Evolutionary conservation across 2,797 vertebrate species (phyloP), one percentile per base, ranked within the genome.

Genomic region (Thalassophryne amazonica): DNA sequence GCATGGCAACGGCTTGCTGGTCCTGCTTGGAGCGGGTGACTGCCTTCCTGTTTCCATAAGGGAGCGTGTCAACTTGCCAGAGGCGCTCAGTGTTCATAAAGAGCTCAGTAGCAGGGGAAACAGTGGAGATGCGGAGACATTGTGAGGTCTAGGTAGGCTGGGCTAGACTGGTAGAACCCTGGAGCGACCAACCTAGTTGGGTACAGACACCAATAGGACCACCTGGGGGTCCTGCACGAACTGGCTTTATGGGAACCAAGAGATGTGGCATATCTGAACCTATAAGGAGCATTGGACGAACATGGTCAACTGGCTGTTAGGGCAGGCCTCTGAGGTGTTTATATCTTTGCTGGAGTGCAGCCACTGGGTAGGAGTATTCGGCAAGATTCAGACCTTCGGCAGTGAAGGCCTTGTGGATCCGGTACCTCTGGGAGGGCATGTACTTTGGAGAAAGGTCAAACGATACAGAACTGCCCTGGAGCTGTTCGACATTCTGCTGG

Each of bases 181-280:
- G 55, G 2, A 48, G 23, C 5, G 36, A 32, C 46, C 53, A 57
- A 8, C 62, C 48, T 0, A 48, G 13, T 2, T 8, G 19, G 1
- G 38, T 61, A 7, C 18, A 6, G 19, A 56, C 3, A 1, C 34
- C 50, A 5, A 48, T n/a, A 0, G 32, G 43, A 3, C 49, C 17
- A 1, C 28, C 36, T 5, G 4, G 3, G 2, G 27, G 35, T 1
- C 20, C 41, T 16, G 7, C 3, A 10, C 18, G 8, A 7, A 47
- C 11, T 2, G 34, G 40, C 21, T 59, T 34, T 1, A 48, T 10
- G 2, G 41, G 41, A 1, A 11, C 47, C 2, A 48, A 2, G 11
- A 65, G 29, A 11, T 53, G 40, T 5, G 49, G 29, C 10, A 42
- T 32, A 3, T 67, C 43, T 5, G 33, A 43, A 1, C 56, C 50